Evolutionary conservation across 2,113 vertebrate species (phyloP), one percentile per base, ranked within the genome.

Genomic region (Microtus richardsoni): DNA sequence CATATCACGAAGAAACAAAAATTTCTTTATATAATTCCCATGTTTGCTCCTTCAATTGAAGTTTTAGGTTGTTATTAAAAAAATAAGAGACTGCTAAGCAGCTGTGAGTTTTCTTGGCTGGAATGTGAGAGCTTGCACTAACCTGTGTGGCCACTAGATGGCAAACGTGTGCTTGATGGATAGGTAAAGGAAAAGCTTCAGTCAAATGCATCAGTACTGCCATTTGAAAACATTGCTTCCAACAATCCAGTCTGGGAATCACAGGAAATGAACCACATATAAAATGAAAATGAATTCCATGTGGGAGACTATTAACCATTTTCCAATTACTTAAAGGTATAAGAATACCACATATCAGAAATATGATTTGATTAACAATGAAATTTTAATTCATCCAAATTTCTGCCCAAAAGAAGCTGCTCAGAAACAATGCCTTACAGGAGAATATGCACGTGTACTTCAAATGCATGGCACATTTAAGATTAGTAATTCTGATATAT

Each of bases 391-490:
- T 54, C n/a, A 71, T 66, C n/a, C 39, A 91, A 91, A 9, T 44
- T 47, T 75, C 44, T 70, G 16, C 1, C 39, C 24, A 24, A 12
- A 49, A 71, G 36, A 17, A 71, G 68, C 7, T 71, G 68, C 68
- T n/a, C n/a, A 71, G 17, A n/a, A 11, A 16, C 2, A n/a, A 71
- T 21, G 68, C 5, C 11, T 49, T 21, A 86, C 28, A 1, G 0
- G 2, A 0, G 0, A 0, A 66, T 36, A 85, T 33, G 13, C 17
- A 22, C 7, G 3, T 49, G n/a, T 17, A 17, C 13, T 39, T 41
- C 21, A 28, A 83, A 83, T 41, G 7, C n/a, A 60, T 41, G 3
- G 14, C 5, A 1, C 1, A 19, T 71, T 78, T 11, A 49, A 95
- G 58, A 71, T 5, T 49, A 24, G 7, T 13, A 58, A 66, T 49